Base-by-base conservation (phyloP, 2,888 invertebrate genomes). In the Cryptus armator region DNA sequence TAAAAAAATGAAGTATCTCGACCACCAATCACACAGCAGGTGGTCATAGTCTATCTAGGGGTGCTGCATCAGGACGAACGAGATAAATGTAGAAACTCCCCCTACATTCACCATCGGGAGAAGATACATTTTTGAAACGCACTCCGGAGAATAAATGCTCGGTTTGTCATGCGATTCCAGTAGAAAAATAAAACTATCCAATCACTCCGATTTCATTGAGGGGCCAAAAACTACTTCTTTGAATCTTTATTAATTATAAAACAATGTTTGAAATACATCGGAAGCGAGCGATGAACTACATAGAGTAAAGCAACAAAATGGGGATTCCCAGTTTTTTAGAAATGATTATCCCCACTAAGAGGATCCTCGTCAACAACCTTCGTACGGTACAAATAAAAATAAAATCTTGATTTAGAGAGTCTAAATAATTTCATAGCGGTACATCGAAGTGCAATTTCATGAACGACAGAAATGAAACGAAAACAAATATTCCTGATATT, bases 21-120 rank as follows among this genome's bases (percentile, higher is more conserved):
- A 83, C 91, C 90, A 92, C 93, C 92, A 92, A 93, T 93, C 92
- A 92, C 91, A 86, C 91, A 87, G 87, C 90, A 89, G 91, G 91
- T 89, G 91, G 89, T 86, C 53, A 53, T 5, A 71, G 76, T 67
- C 62, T 67, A 59, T n/a, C 70, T 24, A 74, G 68, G 84, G 79
- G 32, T 72, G 85, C 83, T 29, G 71, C 75, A 82, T 53, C 16
- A 87, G 89, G 89, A 85, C 37, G 85, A 84, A 19, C 83, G 66
- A 78, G 67, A 87, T 77, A 82, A 88, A 64, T 91, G 91, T 91
- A 90, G 91, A 91, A 86, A 80, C 81, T 67, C 86, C 85, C 88
- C 87, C 91, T 37, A 37, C 29, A 5, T 59, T 59, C 5, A 24
- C 24, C 9, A 29, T 24, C 9, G 59, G 24, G 10, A 59, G 29